Evolutionary conservation across 2,797 vertebrate genomes (phyloP).

Genomic region (Limnodromus scolopaceus): DNA sequence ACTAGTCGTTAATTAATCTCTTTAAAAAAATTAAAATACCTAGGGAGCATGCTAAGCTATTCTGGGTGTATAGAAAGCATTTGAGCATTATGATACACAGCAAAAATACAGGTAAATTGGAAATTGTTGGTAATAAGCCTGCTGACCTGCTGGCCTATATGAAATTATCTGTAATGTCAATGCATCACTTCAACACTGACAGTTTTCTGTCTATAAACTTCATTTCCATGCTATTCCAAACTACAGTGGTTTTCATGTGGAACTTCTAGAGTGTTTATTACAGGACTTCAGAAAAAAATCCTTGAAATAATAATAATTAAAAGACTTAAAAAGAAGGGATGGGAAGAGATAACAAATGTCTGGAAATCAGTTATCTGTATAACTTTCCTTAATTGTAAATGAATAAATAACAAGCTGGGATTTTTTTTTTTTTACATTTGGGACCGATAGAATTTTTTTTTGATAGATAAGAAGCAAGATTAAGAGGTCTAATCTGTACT

Average conservation of each 20-base stretch:
- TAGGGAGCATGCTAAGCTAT: not conserved
- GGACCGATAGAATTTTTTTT: not conserved
- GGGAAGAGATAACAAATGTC: not conserved
- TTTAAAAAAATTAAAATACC: not conserved
- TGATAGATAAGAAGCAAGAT: not conserved
- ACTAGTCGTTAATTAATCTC: not conserved
- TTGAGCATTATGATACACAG: not conserved
- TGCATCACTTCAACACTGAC: not conserved
- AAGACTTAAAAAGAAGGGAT: not conserved
- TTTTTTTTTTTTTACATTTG: not conserved
- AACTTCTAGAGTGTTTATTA: not conserved
- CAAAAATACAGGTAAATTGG: not conserved
- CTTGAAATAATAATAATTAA: not conserved
- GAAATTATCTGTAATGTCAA: not conserved
- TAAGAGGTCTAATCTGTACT: not conserved
- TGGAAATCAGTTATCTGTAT: not conserved
- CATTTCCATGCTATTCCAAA: not conserved
- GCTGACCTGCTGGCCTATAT: not conserved
- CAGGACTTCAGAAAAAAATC: not conserved
- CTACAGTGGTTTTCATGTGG: not conserved
- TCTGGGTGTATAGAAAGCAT: not conserved
- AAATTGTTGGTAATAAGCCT: not conserved
- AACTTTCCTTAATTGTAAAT: not conserved
- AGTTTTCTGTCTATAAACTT: not conserved
- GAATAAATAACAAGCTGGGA: not conserved